Evolutionary conservation across 2,888 invertebrate species (phyloP), one percentile per base, ranked within the genome.

Genomic region (Ditylenchus weischeri): DNA sequence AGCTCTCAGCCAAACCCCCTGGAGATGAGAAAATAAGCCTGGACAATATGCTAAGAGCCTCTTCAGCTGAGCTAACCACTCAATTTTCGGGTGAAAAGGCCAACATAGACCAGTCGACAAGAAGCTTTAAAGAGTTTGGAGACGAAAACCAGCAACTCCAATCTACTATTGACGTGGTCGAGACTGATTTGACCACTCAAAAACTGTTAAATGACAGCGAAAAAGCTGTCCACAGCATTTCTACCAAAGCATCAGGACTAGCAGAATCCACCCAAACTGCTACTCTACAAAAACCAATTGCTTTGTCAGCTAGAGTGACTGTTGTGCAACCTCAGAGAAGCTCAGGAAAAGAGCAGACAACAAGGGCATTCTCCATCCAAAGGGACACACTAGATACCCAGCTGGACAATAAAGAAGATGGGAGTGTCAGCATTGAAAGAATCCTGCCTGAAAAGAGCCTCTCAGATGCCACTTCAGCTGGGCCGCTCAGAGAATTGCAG

Each of bases 31-130:
- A 43, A 11, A n/a, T 67, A 18, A 58, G 69, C 10, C 57, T 67
- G n/a, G 68, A 69, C 11, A 35, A 69, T 35, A 60, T 35, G 13
- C 69, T 67, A 69, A 29, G 7, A 29, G 57, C 29, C 29, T 21
- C 21, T 38, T 19, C 11, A 11, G 15, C 21, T 29, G 15, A 60
- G 21, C 35, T 29, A 10, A 35, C 10, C 29, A 60, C 60, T 29
- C 35, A 29, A 60, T 35, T 15, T 13, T 57, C 8, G 29, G 57
- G 29, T 29, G 11, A 57, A 57, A 3, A 29, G 7, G 11, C 8
- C 57, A 57, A 15, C 29, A 10, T 8, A 35, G 57, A 57, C 29
- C 29, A 57, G 7, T 57, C 35, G 1, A 10, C 1, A 15, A 10
- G 11, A 23, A 38, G 35, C 13, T 10, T 60, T 1, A 29, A 19